Evolutionary conservation across 2,888 invertebrate genomes (phyloP), one percentile per base, ranked within the genome.

Genomic region (Prenolepis imparis): DNA sequence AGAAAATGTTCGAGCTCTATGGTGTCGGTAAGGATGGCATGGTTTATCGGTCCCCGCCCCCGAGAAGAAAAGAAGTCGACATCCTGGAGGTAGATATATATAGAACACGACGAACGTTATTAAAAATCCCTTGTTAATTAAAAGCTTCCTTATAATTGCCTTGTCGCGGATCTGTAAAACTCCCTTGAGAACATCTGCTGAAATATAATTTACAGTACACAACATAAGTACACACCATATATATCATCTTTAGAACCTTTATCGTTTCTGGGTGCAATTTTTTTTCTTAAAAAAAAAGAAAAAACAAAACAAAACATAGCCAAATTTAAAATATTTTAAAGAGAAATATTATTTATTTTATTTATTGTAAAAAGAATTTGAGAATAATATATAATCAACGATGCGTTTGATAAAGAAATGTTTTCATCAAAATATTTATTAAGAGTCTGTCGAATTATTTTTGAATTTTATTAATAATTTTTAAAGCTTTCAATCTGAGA

Each of bases 21-120:
- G 94, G 93, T 24, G 90, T 93, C 15, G 90, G 90, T 86, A 92
- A 92, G 66, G 93, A 93, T 63, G 90, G 92, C 24, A 94, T 94
- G 92, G 92, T 93, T 75, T 94, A 93, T 87, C 94, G 92, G 78
- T 93, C 94, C 41, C 92, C 94, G 57, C 93, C 93, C 18, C 93
- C 93, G 4, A 90, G 93, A 82, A 90, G 93, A 82, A 94, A 94
- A 89, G 94, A 94, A 90, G 93, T 94, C 61, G 94, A 94, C 77
- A 94, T 94, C 86, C 87, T 94, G 36, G 94, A 94, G 92, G 94
- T 94, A 92, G 68, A 59, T 36, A 36, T 57, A 59, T 36, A 36
- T 57, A n/a, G 44, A 12, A 44, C 36, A 24, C 12, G 8, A 32
- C 0, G 12, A 66, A 24, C 18, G 28, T 28, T 8, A 28, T 39